These are phyloP conservation scores for Nesogale talazaci DNA, from an alignment of 2,113 vertebrate species.

Conservation along the genomic window DNA sequence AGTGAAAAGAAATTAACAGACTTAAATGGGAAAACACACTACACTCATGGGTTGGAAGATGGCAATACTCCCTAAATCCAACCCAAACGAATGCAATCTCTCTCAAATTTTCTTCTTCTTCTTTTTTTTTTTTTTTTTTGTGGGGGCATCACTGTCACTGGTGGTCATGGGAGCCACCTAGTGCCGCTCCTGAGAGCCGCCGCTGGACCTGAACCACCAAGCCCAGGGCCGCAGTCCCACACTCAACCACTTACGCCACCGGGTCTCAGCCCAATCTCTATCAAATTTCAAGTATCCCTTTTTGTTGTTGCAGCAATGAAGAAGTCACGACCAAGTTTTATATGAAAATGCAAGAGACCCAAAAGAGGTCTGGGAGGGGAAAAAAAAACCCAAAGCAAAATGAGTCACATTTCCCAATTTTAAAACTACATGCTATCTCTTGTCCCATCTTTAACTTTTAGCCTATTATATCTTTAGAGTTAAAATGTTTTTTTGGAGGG, in stretches of 20 bases:
- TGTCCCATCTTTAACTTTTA: too few relatives aligned
- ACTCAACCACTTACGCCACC: too few relatives aligned
- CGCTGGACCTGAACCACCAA: too few relatives aligned
- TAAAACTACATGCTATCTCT: neutral
- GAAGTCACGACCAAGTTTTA: neutral
- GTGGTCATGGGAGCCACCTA: too few relatives aligned
- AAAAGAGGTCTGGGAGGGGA: neutral
- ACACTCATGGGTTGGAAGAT: neutral
- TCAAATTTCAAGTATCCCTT: neutral
- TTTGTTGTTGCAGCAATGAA: neutral
- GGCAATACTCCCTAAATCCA: neutral
- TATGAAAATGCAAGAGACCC: neutral
- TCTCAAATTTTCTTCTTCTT: neutral
- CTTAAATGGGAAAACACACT: neutral
- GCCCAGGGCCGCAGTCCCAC: too few relatives aligned
- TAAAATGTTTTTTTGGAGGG: neutral
- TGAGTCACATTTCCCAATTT: neutral
- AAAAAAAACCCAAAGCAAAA: too few relatives aligned
- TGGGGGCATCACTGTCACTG: too few relatives aligned
- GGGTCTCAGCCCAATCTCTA: too few relatives aligned
- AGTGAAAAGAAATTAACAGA: neutral
- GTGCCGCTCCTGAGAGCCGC: too few relatives aligned
- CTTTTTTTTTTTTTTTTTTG: too few relatives aligned
- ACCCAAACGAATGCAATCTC: neutral
- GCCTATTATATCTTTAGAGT: too few relatives aligned